Conservation (phyloP, 2,888 invertebrate species). For the Anthophora plumipes region DNA sequence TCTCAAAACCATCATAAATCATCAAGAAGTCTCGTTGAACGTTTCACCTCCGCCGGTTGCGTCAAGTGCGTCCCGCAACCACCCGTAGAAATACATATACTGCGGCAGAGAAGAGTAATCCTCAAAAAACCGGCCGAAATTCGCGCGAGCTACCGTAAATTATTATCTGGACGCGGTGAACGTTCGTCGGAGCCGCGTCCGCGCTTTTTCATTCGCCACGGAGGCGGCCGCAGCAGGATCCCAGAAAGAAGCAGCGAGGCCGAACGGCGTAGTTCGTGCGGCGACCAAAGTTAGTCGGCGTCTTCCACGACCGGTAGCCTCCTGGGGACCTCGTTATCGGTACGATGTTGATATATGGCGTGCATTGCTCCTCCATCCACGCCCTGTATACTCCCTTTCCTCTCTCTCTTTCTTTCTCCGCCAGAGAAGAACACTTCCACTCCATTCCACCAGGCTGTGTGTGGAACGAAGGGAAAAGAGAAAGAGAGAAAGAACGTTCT, state of each 20-base stretch:
- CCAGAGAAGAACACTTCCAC: background rate
- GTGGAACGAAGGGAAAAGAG: background rate
- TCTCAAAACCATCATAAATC: too few relatives aligned
- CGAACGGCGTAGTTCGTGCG: conserved; percentile 44
- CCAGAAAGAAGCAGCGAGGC: conserved; percentile 46
- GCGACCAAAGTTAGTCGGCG: conserved; percentile 65
- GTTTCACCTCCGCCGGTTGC: too few relatives aligned
- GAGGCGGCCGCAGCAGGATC: conserved; percentile 68
- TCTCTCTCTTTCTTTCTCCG: background rate
- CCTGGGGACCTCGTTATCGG: conserved; percentile 83
- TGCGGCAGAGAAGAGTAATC: background rate
- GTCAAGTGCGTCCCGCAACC: too few relatives aligned
- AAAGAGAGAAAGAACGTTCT: background rate
- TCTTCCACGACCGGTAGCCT: conserved; percentile 80
- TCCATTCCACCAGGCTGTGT: background rate
- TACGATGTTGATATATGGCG: conserved; percentile 83
- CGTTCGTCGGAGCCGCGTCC: conserved; percentile 49
- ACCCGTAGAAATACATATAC: too few relatives aligned
- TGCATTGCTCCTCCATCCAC: conserved; percentile 80
- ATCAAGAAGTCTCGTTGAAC: too few relatives aligned
- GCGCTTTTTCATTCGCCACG: conserved; percentile 63
- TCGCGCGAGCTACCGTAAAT: conserved; percentile 57
- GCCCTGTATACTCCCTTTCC: conserved; percentile 70
- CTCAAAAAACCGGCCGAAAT: conserved; percentile 35
- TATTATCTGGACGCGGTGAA: conserved; percentile 53